Evolutionary conservation across 1,140 invertebrate species (phyloP), one percentile per base, ranked within the genome.

Genomic region (Sesamia nonagrioides): DNA sequence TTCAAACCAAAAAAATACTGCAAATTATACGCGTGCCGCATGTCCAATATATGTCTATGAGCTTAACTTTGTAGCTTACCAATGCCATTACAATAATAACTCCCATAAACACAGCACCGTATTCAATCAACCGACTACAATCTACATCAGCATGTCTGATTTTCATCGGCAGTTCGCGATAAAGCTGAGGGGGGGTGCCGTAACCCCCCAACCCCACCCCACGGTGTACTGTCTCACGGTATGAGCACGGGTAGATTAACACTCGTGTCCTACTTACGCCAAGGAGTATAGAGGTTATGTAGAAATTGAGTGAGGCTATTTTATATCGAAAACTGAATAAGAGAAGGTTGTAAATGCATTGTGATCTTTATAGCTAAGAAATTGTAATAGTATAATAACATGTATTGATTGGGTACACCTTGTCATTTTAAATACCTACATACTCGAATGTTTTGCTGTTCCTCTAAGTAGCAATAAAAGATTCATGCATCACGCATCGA

Each of bases 211-310:
- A 63, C 71, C 54, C 17, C n/a, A n/a, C 27, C 60, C 60, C 60
- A 9, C 21, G 9, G 1, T 7, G 54, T 40, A 79, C 82, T 82
- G 81, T 80, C 81, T 85, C 82, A 79, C 81, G 76, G 54, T 78
- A 75, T 58, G 54, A 66, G 37, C 61, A 6, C 61, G 63, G 63
- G 63, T 68, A 68, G 63, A 68, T 68, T 68, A 68, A 68, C 40
- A 45, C 63, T 68, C 27, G 15, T 68, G 63, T 68, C 42, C 63
- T 48, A 48, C 63, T 68, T 68, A 68, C 63, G 63, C 21, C 15
- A 68, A 13, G 15, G 33, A 17, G 52, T 54, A 54, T 21, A 21
- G 52, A 54, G 21, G 56, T 15, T 35, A 35, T 60, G 56, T 35
- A 27, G 4, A 9, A 27, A 56, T 56, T 11, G 11, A 56, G n/a